Base-by-base conservation (phyloP, 2,888 invertebrate species). In the Chrysolina americana region DNA sequence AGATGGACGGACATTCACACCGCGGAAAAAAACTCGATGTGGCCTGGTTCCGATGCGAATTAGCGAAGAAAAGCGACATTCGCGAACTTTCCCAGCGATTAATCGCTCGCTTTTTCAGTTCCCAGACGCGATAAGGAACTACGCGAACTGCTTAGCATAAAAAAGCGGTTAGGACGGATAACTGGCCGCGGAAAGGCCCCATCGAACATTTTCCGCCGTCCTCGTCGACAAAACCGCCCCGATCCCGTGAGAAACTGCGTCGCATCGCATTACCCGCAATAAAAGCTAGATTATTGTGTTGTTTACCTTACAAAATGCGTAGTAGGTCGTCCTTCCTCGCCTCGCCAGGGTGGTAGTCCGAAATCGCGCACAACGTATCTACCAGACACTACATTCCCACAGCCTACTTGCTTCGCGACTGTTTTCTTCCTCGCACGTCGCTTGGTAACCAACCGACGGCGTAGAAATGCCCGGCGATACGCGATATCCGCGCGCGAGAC, bases 371-470 rank as follows among this genome's bases (percentile, higher is more conserved):
- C 71, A 76, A 76, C 75, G 69, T 73, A n/a, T n/a, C n/a, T n/a
- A n/a, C 50, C 73, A 36, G 65, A 59, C 68, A 74, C 70, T 73
- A 71, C 72, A 21, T 70, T n/a, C 64, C 71, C 69, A 48, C 28
- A 66, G 72, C 76, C 76, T 76, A 75, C 76, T 69, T 74, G 48
- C 65, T 65, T 72, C 53, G 71, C 79, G 79, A 80, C 80, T 82
- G 80, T 81, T 81, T 81, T 80, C 80, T 79, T 80, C 76, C 78
- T 78, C 78, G 77, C 78, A 77, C 79, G 80, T 80, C 81, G 84
- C 83, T 81, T 84, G 83, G 84, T 83, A 84, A 84, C 85, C 83
- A 82, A 83, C 83, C 81, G 82, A 83, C 81, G 77, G 79, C 82
- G 81, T 81, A 78, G 71, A 76, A 77, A 81, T 81, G 64, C 66